phyloP scores from a whole-genome alignment of 2,113 vertebrate species.

The Smithornis capensis region DNA sequence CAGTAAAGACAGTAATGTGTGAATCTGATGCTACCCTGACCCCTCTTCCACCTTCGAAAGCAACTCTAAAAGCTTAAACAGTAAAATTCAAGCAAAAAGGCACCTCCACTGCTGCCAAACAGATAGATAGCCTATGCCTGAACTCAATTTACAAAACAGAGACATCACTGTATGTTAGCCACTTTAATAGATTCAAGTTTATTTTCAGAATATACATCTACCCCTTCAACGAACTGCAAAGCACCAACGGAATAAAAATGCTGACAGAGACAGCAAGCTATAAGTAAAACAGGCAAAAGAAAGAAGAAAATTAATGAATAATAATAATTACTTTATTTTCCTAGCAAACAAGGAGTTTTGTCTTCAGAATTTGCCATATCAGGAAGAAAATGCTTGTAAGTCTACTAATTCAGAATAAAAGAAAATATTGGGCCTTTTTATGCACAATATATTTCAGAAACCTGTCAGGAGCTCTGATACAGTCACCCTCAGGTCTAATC shows the following conservation, averaged over 20 bases:
- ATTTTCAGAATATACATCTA: constrained; percentile 79
- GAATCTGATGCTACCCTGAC: constrained; percentile 79
- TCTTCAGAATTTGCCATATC: neutral
- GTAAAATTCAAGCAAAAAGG: constrained; percentile 78
- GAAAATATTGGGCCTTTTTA: constrained; percentile 4
- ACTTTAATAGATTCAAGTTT: constrained; percentile 80
- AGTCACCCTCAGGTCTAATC: constrained; percentile 61
- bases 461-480: constrained; percentile 36
- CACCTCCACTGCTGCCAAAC: constrained; percentile 76
- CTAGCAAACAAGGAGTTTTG: neutral
- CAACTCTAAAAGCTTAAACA: constrained; percentile 78
- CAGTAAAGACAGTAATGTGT: constrained; percentile 82
- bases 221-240: constrained; percentile 65
- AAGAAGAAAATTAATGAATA: constrained; percentile 40
- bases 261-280: constrained; percentile 48
- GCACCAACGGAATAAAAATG: constrained; percentile 67
- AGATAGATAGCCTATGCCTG: constrained; percentile 80
- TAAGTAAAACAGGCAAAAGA: constrained; percentile 32
- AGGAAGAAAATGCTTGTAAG: neutral
- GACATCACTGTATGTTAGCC: constrained; percentile 79
- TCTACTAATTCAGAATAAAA: constrained; percentile 24
- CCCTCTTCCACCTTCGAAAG: constrained; percentile 73
- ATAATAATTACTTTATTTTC: neutral
- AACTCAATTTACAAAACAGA: constrained; percentile 84
- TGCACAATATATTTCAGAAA: constrained; percentile 35